Evolutionary conservation across 2,888 invertebrate species (phyloP), one percentile per base, ranked within the genome.

Genomic region (Ormyrus nitidulus): DNA sequence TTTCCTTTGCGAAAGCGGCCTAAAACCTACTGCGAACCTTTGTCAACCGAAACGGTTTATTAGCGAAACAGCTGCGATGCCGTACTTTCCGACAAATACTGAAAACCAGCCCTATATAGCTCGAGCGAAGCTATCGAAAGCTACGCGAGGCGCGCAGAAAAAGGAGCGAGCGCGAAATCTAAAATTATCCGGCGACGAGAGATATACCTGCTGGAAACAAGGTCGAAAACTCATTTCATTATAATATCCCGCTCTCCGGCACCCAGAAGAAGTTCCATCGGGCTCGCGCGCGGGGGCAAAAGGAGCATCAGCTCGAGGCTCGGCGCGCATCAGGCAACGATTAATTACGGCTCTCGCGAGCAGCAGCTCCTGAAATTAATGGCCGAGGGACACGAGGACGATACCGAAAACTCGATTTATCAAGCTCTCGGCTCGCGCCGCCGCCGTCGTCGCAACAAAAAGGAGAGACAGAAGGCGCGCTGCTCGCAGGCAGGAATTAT

Each of bases 361-460:
- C 74, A 59, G 56, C 69, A 61, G 70, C 78, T 75, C 75, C 62
- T 81, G 78, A 81, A 81, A 81, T 81, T 81, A 81, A 81, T 81
- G 81, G 81, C 78, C 68, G 44, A 54, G 68, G 75, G 81, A 81
- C 81, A 81, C 73, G 77, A 69, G 56, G 61, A 78, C 77, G 77
- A 81, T 77, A 77, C 81, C 75, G 72, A 76, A 81, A 75, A 72
- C 48, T 79, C 81, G 79, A 81, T 81, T 81, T 76, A 81, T 81
- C 81, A 81, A 78, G 61, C 58, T 58, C 51, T 76, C 68, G 34
- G 46, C 48, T 46, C 54, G 34, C 34, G 34, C 34, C 34, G 34
- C 34, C 34, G 34, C 34, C 34, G 34, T 19, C 34, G 34, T 19
- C 19, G 34, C 34, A 34, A 19, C 19, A 34, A 34, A 34, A 34